Evolutionary conservation across 2,888 invertebrate genomes (phyloP).

Genomic region (Nomada fucata): DNA sequence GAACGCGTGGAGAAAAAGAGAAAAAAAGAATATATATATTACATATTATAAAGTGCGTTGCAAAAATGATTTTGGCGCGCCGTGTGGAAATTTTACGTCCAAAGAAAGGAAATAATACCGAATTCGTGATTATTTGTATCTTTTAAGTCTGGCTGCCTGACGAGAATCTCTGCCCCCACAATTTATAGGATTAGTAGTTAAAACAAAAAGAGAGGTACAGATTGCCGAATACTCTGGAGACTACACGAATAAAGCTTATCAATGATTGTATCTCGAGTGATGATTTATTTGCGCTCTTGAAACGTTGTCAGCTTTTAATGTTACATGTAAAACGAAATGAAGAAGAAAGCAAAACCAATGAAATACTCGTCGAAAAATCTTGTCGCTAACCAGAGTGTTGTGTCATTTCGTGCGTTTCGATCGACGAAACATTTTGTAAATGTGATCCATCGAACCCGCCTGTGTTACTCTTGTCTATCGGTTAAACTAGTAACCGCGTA

Average conservation of each 20-base stretch:
- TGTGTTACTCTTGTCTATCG: constrained; percentile 25
- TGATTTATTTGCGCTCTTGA: constrained; percentile 54
- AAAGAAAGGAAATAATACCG: constrained; percentile 22
- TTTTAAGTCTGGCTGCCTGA: constrained; percentile 57
- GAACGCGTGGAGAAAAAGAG: neutral
- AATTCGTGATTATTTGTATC: constrained; percentile 57
- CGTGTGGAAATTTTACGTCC: constrained; percentile 51
- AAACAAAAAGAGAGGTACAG: constrained; percentile 70
- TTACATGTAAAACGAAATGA: constrained; percentile 9
- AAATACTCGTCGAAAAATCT: constrained; percentile 14
- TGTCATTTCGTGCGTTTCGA: constrained; percentile 14
- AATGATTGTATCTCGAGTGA: constrained; percentile 78
- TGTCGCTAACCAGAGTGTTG: constrained; percentile 14
- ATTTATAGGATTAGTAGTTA: constrained; percentile 78
- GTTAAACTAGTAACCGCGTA: constrained; percentile 1
- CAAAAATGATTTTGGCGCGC: constrained; percentile 25
- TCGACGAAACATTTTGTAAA: constrained; percentile 5
- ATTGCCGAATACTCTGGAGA: constrained; percentile 80
- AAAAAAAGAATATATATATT: constrained; percentile 16
- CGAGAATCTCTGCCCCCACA: constrained; percentile 65
- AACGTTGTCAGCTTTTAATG: constrained; percentile 34
- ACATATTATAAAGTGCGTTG: constrained; percentile 1
- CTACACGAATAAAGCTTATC: constrained; percentile 82
- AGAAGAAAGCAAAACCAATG: neutral
- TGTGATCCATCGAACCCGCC: constrained; percentile 6